Evolutionary conservation across 2,888 invertebrate species (phyloP).

Genomic region (Eupithecia subfuscata): DNA sequence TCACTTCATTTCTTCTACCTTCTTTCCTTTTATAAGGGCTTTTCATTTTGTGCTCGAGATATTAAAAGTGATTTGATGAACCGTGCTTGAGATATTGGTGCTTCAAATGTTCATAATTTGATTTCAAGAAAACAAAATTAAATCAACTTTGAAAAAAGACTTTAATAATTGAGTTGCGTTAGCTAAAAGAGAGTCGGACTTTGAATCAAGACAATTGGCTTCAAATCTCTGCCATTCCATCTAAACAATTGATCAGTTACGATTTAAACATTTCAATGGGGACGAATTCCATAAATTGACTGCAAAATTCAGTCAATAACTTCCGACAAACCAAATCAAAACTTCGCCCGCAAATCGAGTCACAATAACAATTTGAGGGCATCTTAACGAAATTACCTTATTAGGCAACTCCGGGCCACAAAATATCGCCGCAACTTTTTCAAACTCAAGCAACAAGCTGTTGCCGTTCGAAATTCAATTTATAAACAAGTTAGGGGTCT

Average conservation of each 20-base stretch:
- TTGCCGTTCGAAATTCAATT: conserved; percentile 79
- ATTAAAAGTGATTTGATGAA: conserved; percentile 21
- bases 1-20: not conserved
- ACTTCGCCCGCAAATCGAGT: conserved; percentile 40
- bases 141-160: not conserved
- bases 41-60: conserved; percentile 39
- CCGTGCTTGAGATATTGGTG: not conserved
- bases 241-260: conserved; percentile 5
- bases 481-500: conserved; percentile 81
- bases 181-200: not conserved
- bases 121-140: not conserved
- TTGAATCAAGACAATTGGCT: not conserved
- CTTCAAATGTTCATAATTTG: not conserved
- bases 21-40: conserved; percentile 27
- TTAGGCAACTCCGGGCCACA: conserved; percentile 55
- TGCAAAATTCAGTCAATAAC: conserved; percentile 6
- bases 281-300: not conserved
- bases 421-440: conserved; percentile 73
- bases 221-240: not conserved
- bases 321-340: conserved; percentile 29
- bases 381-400: conserved; percentile 58
- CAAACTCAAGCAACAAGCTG: conserved; percentile 75
- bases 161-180: not conserved
- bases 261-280: not conserved
- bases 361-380: conserved; percentile 53